A percentile compares a stretch with the other conserved stretches of the same genome.
These are phyloP conservation scores for Macroteleia sp. DNA, from an alignment of 2,888 invertebrate genomes.

Conservation along the genomic window DNA sequence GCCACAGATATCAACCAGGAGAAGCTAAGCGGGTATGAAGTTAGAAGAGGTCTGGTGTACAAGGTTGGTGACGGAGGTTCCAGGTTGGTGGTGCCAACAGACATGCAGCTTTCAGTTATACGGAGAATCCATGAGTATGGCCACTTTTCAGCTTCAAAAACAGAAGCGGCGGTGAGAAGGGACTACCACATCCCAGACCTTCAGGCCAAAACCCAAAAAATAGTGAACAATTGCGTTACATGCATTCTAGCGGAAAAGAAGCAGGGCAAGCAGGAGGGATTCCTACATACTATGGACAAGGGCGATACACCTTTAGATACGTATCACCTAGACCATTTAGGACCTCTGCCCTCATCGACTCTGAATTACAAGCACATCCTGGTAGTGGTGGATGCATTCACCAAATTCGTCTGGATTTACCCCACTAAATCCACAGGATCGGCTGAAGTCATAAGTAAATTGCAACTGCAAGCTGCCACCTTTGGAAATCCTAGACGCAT, in stretches of 20 bases:
- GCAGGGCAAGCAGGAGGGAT: not conserved
- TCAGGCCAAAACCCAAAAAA: not conserved
- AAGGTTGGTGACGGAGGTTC: not conserved
- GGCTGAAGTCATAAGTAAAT: not conserved
- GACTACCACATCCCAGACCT: not conserved
- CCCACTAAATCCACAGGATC: not conserved
- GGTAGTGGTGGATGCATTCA: not conserved
- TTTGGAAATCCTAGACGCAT: not conserved
- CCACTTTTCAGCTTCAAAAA: not conserved
- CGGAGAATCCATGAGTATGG: not conserved
- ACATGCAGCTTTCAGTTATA: not conserved
- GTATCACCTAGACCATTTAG: not conserved
- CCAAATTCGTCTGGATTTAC: not conserved
- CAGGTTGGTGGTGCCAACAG: not conserved
- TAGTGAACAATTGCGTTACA: not conserved
- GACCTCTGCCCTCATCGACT: not conserved
- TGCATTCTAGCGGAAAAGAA: not conserved
- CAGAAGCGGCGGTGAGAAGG: not conserved
- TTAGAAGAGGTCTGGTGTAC: not conserved
- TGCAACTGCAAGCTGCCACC: not conserved
- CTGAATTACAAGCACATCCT: not conserved
- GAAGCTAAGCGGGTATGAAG: not conserved
- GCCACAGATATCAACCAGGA: not conserved
- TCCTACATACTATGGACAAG: not conserved
- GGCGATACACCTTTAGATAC: not conserved